Evolutionary conservation across 1,140 invertebrate genomes (phyloP), one percentile per base, ranked within the genome.

Genomic region (Patella vulgata): DNA sequence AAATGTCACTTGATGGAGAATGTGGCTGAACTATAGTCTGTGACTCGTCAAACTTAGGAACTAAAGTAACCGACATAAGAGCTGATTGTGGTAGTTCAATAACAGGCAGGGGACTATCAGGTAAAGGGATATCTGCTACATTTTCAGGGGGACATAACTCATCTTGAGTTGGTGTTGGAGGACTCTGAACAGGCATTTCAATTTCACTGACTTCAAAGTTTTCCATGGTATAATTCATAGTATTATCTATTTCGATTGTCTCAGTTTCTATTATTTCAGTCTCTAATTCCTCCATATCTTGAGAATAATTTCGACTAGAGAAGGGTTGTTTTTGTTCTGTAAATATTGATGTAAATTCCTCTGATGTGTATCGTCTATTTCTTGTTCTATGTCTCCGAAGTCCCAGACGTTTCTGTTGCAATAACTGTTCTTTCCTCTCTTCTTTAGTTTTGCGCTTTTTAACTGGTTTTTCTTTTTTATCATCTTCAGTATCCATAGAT

Each of bases 301-400:
- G 62, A 23, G 46, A 53, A 31, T 77, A 74, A 44, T 63, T 72
- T 28, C 75, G 67, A 60, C 65, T 75, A 39, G 67, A 63, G 50
- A 63, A 70, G 1, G 69, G 71, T 33, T 73, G 68, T 50, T 74
- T 75, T 48, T 78, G 79, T 50, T 82, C 77, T 21, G 70, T 77
- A 52, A 83, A 85, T 27, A 83, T 80, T 1, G 82, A 83, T n/a
- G 75, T 77, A 60, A 83, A 85, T 54, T 85, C 84, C 48, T 81
- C 83, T 8, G 82, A 84, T 11, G 76, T 71, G 60, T 85, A 85
- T n/a, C 76, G 68, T 51, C 68, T 76, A 60, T 81, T 83, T 31
- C 82, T 68, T 0, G 77, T 82, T 47, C 80, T 70, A 51, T 81
- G 78, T 17, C 83, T 55, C 21, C 81, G 55, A 11, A 82, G 30